phyloP scores from a whole-genome alignment of 2,113 vertebrate species.

The Cervus canadensis region DNA sequence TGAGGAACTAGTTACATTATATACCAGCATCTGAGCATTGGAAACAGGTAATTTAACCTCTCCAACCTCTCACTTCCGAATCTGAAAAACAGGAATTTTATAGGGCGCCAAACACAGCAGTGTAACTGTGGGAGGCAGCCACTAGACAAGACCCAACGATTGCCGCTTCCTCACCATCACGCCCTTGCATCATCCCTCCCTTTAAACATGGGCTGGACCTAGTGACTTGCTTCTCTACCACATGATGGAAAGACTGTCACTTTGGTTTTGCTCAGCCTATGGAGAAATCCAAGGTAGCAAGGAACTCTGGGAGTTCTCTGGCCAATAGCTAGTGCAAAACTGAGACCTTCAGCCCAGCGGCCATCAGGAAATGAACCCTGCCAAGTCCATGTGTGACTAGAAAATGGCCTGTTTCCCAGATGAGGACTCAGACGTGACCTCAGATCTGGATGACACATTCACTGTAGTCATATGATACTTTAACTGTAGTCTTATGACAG shows the following conservation, averaged over 20 bases:
- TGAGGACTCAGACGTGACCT: neutral
- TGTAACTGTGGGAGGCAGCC: neutral
- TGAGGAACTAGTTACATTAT: neutral
- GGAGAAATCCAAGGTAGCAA: neutral
- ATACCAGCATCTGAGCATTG: neutral
- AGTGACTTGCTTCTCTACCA: neutral
- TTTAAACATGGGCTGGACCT: neutral
- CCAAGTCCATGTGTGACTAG: neutral
- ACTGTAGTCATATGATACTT: neutral
- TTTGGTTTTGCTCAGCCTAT: neutral
- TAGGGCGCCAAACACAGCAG: neutral
- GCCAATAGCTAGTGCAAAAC: neutral
- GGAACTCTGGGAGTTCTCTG: neutral
- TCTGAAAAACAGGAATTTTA: neutral
- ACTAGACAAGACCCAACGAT: neutral
- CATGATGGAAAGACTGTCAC: neutral
- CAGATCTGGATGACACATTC: neutral
- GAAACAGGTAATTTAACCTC: neutral
- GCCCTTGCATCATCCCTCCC: neutral
- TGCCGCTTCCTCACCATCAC: neutral
- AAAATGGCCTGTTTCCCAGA: neutral
- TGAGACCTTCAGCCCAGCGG: neutral
- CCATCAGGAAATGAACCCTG: neutral
- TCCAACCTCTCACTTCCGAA: neutral
- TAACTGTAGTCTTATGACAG: neutral